phyloP scores from a whole-genome alignment of 2,113 vertebrate species.

The Tetrao urogallus region DNA sequence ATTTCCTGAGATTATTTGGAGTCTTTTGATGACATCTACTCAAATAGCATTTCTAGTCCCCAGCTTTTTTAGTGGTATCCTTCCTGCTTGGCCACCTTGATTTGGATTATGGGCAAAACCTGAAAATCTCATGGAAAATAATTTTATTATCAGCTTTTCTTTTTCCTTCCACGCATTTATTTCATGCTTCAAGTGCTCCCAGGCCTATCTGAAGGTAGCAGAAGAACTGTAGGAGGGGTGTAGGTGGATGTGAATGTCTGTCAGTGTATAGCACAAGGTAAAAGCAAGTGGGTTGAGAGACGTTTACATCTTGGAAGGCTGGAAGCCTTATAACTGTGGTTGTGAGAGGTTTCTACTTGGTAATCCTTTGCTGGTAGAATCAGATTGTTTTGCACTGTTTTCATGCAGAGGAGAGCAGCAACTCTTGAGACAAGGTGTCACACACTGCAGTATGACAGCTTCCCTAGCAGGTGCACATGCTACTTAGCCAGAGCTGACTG shows the following conservation, averaged over 20 bases:
- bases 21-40: constrained; percentile 79
- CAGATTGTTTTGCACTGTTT: neutral
- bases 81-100: constrained; percentile 26
- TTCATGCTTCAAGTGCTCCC: constrained; percentile 31
- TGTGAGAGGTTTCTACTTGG: neutral
- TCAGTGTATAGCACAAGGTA: neutral
- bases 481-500: neutral
- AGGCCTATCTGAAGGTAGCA: neutral
- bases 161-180: constrained; percentile 36
- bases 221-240: neutral
- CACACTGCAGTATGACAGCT: neutral
- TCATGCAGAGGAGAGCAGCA: neutral
- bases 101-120: constrained; percentile 18
- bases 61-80: constrained; percentile 67
- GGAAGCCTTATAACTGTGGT: neutral
- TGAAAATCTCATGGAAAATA: constrained; percentile 33
- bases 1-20: constrained; percentile 85
- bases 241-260: neutral
- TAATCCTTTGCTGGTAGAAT: neutral
- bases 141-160: constrained; percentile 45
- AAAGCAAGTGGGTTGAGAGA: neutral
- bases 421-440: neutral
- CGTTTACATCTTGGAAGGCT: neutral
- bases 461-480: neutral
- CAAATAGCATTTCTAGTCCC: constrained; percentile 84